Evolutionary conservation across 2,797 vertebrate species (phyloP).

Genomic region (Scomberomorus guttatus): DNA sequence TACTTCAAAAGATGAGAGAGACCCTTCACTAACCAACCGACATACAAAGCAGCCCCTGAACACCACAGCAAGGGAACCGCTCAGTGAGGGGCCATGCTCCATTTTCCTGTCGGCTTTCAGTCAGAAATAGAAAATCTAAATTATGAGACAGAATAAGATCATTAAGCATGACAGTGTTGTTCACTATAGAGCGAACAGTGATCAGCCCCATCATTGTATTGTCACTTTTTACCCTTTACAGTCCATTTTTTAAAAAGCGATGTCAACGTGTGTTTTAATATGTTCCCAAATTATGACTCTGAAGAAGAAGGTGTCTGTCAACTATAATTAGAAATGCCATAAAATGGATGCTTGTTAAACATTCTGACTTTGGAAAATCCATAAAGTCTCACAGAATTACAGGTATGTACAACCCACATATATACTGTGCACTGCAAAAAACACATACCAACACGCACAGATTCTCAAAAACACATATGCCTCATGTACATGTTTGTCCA

Average conservation of each 20-base stretch:
- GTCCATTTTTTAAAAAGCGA: background rate
- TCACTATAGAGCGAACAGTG: too few relatives aligned
- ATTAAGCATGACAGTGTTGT: too few relatives aligned
- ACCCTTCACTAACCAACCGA: too few relatives aligned
- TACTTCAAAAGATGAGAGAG: too few relatives aligned
- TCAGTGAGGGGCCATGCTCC: too few relatives aligned
- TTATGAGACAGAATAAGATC: too few relatives aligned
- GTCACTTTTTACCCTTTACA: background rate
- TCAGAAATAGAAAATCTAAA: too few relatives aligned
- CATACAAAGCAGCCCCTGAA: too few relatives aligned
- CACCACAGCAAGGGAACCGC: too few relatives aligned
- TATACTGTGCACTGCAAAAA: background rate
- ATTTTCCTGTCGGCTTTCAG: too few relatives aligned
- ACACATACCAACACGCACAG: conserved; percentile 1
- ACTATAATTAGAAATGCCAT: background rate
- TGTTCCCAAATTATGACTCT: conserved; percentile 5
- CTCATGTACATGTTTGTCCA: conserved; percentile 1
- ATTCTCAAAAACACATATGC: conserved; percentile 6
- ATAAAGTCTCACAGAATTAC: conserved; percentile 15
- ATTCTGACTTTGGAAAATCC: conserved; percentile 10
- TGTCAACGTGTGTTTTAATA: background rate
- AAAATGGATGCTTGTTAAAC: conserved; percentile 11
- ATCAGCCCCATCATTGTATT: too few relatives aligned
- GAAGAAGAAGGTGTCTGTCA: background rate
- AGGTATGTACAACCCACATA: background rate